These are phyloP conservation scores for Enteromius afrohamiltoni DNA, from an alignment of 2,797 vertebrate genomes.

Conservation along the genomic window DNA sequence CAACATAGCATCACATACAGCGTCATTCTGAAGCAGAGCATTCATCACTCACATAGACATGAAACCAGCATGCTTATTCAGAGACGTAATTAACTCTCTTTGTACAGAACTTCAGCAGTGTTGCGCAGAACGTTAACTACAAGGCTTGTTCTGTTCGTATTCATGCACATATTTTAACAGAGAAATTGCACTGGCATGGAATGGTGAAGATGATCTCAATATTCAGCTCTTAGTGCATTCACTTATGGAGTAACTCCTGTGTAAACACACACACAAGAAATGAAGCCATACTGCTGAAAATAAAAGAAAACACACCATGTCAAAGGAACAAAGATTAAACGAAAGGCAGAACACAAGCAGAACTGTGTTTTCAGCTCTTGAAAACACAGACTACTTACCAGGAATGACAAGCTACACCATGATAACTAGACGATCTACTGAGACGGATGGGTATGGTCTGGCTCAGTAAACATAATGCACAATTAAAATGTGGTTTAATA, in stretches of 20 bases:
- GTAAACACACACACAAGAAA: conserved; percentile 33
- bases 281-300: neutral
- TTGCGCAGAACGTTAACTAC: conserved; percentile 40
- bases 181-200: conserved; percentile 34
- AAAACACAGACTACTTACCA: conserved; percentile 64
- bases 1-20: conserved; percentile 20
- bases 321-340: conserved; percentile 25
- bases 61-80: conserved; percentile 45
- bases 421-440: conserved; percentile 28
- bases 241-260: conserved; percentile 17
- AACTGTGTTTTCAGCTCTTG: conserved; percentile 43
- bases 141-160: conserved; percentile 39
- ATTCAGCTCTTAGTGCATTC: conserved; percentile 33
- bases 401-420: conserved; percentile 51
- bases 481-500: neutral
- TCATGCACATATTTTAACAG: conserved; percentile 31
- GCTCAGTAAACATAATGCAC: neutral
- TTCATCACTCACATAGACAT: conserved; percentile 33
- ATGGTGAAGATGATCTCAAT: conserved; percentile 46
- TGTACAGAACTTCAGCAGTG: conserved; percentile 36
- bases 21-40: conserved; percentile 10
- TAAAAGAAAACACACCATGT: conserved; percentile 31
- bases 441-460: neutral
- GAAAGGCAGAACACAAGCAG: conserved; percentile 26
- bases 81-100: conserved; percentile 48